Evolutionary conservation across 2,888 invertebrate species (phyloP).

Genomic region (Aporophyla nigra): DNA sequence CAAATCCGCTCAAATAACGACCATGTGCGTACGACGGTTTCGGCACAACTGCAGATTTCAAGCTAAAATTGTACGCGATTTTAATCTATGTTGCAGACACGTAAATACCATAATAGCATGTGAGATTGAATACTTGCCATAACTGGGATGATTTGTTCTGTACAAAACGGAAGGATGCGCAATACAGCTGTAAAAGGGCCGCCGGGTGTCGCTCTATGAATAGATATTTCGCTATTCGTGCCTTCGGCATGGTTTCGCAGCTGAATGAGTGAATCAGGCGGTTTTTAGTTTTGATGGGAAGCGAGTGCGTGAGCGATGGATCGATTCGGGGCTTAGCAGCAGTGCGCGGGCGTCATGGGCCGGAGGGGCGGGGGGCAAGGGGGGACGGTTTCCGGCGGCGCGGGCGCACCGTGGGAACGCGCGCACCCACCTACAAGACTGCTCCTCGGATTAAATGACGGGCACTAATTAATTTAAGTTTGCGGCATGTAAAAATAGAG

Average conservation of each 20-base stretch:
- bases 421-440: slow-evolving; percentile 85
- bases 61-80: slow-evolving; percentile 37
- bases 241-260: slow-evolving; percentile 82
- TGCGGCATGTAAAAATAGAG: slow-evolving; percentile 82
- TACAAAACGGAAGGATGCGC: slow-evolving; percentile 83
- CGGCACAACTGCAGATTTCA: slow-evolving; percentile 27
- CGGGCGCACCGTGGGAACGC: slow-evolving; percentile 89
- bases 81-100: slow-evolving; percentile 34
- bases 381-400: slow-evolving; percentile 86
- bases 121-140: slow-evolving; percentile 58
- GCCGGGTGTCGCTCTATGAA: slow-evolving; percentile 79
- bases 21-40: slow-evolving; percentile 52
- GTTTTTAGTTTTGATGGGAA: slow-evolving; percentile 81
- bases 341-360: slow-evolving; percentile 75
- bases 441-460: slow-evolving; percentile 87
- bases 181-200: slow-evolving; percentile 80
- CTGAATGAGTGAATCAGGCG: slow-evolving; percentile 79
- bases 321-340: slow-evolving; percentile 85
- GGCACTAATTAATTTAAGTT: slow-evolving; percentile 89
- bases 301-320: slow-evolving; percentile 86
- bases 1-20: slow-evolving; percentile 45
- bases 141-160: slow-evolving; percentile 55
- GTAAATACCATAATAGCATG: slow-evolving; percentile 59
- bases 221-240: slow-evolving; percentile 86
- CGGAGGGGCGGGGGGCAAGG: slow-evolving; percentile 71